Evolutionary conservation across 2,797 vertebrate genomes (phyloP), one percentile per base, ranked within the genome.

Genomic region (Paratrypauchen microcephalus): DNA sequence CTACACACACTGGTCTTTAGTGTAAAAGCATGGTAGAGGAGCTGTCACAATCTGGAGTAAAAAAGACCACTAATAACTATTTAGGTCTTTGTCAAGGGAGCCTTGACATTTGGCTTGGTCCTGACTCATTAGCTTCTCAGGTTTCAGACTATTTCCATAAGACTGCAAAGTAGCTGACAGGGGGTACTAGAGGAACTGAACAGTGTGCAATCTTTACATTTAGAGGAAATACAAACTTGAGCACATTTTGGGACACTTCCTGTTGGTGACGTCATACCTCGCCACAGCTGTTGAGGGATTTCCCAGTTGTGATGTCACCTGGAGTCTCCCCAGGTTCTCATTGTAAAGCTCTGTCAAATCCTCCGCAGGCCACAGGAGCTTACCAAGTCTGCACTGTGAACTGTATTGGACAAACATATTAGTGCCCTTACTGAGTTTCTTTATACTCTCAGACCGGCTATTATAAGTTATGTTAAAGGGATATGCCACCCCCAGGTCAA

Each of bases 271-370:
- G 76, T 87, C 81, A 83, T 67, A 72, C 21, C 68, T 81, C 89
- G 89, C 24, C 68, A 79, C 89, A 90, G 85, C 83, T 88, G 85
- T 75, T 65, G 59, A 72, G 78, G 81, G 81, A 79, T 88, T 87
- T 79, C 82, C 69, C 54, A 9, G 56, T 21, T 13, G 66, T 84
- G 78, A 86, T 77, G 82, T 83, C 83, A 84, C 69, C 73, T 19
- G 62, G 36, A 69, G 62, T 66, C 70, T 69, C 65, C 65, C 28
- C 3, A 4, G 32, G 30, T n/a, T 52, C 54, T 70, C n/a, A 26
- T 26, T 73, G 15, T 63, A 73, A 65, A 45, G 67, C 39, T 45
- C 32, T 0, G 39, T 63, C n/a, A 41, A 63, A 41, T 63, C 39
- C 60, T 45, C 61, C 45, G 59, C 55, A 61, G 69, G 26, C 71